Base-by-base conservation (phyloP, 1,140 invertebrate species). In the Drosophila subobscura region DNA sequence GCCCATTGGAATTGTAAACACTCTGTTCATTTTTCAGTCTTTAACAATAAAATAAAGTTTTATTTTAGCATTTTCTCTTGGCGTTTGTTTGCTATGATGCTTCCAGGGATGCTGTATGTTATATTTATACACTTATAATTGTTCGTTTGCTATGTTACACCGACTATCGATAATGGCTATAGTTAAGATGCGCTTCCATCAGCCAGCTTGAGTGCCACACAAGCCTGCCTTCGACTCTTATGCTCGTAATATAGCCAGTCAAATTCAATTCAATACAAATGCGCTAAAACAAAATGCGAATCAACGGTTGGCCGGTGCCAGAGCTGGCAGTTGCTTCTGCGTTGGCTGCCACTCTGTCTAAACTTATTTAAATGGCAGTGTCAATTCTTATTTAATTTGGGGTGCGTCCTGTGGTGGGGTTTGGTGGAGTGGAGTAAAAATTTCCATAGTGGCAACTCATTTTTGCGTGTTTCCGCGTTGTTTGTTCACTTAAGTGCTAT, bases 31-130 rank as follows among this genome's bases (percentile, higher is more conserved):
- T 44, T 42, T 85, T 86, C 81, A 86, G 81, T 86, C 81, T 86
- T 86, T 86, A 86, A 86, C 81, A 86, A 86, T 88, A 86, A 88
- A 86, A 86, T 75, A 85, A 88, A 78, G 71, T 73, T 85, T 80
- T 86, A 80, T 85, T 85, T 79, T 65, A 70, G 77, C 67, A 68
- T 85, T 79, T 84, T 70, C 27, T 58, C 33, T 41, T 60, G 25
- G 16, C 16, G 33, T 33, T 41, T 70, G 44, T 61, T 53, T 45
- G 37, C 50, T 54, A 64, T 60, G 59, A 20, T 66, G 61, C 41
- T 22, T 65, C 40, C 40, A 44, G 53, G 10, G 45, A 37, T 40
- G 29, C 41, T 44, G 52, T 41, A 42, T 50, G 58, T 37, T 60
- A 46, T 79, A 10, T 73, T 58, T 79, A 75, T 81, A 81, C 79